Percentiles rank a stretch among this genome's conserved stretches.
phyloP scores from a whole-genome alignment of 2,113 vertebrate species.

The Cryptoleucopteryx plumbea region DNA sequence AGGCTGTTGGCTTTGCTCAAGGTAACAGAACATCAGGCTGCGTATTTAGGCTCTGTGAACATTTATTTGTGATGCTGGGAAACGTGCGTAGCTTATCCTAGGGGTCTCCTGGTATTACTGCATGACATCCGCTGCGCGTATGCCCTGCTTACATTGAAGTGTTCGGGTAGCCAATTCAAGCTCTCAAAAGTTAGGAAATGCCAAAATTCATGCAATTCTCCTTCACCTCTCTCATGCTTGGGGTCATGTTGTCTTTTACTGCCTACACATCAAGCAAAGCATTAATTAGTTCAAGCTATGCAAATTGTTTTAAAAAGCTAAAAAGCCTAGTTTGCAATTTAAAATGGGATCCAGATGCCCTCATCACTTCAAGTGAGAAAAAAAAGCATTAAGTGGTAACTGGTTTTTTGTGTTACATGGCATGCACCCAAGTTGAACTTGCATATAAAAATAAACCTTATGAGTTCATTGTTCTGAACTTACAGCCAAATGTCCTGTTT shows the following conservation, averaged over 20 bases:
- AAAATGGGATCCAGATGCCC: slow-evolving; percentile 44
- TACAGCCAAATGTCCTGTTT: slow-evolving; percentile 53
- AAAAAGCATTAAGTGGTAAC: slow-evolving; percentile 34
- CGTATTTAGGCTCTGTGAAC: background rate
- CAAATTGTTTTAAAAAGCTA: slow-evolving; percentile 50
- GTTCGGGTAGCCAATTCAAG: background rate
- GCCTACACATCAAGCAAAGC: slow-evolving; percentile 34
- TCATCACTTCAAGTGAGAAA: slow-evolving; percentile 22
- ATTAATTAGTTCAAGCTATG: slow-evolving; percentile 61
- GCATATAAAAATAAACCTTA: slow-evolving; percentile 64
- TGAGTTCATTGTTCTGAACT: slow-evolving; percentile 67
- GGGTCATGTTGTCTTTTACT: slow-evolving; percentile 51
- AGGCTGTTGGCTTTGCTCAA: background rate
- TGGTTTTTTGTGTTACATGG: slow-evolving; percentile 44
- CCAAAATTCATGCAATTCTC: background rate
- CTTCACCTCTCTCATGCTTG: slow-evolving; percentile 15
- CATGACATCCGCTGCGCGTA: fast-evolving
- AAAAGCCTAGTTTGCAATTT: slow-evolving; percentile 50
- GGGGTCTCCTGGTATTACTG: background rate
- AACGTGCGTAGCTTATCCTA: background rate
- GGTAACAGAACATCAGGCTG: background rate
- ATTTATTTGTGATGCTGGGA: background rate
- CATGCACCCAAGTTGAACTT: slow-evolving; percentile 22
- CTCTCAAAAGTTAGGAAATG: background rate
- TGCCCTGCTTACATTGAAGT: background rate